These are phyloP conservation scores for Polyodon spathula DNA, from an alignment of 2,113 vertebrate species.

Conservation along the genomic window DNA sequence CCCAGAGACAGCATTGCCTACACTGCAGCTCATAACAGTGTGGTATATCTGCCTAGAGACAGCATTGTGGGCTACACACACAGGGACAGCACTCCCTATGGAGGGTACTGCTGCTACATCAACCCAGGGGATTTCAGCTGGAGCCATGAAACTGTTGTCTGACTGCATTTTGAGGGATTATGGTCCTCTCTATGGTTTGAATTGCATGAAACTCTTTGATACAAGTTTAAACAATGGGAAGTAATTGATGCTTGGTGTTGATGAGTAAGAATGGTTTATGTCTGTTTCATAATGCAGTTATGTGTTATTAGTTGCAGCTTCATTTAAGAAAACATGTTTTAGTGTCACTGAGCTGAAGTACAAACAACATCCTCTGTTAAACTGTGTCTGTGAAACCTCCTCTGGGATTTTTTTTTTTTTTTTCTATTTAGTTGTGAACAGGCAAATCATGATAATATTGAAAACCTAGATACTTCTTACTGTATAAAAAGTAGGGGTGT, in stretches of 20 bases:
- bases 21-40: slow-evolving; percentile 48
- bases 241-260: slow-evolving; percentile 39
- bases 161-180: slow-evolving; percentile 19
- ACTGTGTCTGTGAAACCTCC: too few species aligned
- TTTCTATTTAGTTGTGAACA: too few species aligned
- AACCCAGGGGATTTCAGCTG: slow-evolving; percentile 53
- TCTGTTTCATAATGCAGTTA: too few species aligned
- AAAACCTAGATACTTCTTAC: too few species aligned
- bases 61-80: slow-evolving; percentile 57
- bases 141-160: slow-evolving; percentile 65
- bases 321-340: too few species aligned
- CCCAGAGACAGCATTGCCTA: slow-evolving; percentile 39
- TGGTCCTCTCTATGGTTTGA: slow-evolving; percentile 22
- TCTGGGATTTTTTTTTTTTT: too few species aligned
- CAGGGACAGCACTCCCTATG: slow-evolving; percentile 57
- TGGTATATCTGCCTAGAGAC: slow-evolving; percentile 60
- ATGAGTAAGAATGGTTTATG: too few species aligned
- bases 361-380: too few species aligned
- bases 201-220: slow-evolving; percentile 46
- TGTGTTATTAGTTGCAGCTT: too few species aligned
- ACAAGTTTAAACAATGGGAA: slow-evolving; percentile 38
- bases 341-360: too few species aligned
- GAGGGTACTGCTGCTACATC: slow-evolving; percentile 68
- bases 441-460: too few species aligned
- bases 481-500: too few species aligned